Percentiles rank a stretch among this genome's conserved stretches.
These are phyloP conservation scores for Melitaea cinxia DNA, from an alignment of 1,140 invertebrate species.

Conservation along the genomic window DNA sequence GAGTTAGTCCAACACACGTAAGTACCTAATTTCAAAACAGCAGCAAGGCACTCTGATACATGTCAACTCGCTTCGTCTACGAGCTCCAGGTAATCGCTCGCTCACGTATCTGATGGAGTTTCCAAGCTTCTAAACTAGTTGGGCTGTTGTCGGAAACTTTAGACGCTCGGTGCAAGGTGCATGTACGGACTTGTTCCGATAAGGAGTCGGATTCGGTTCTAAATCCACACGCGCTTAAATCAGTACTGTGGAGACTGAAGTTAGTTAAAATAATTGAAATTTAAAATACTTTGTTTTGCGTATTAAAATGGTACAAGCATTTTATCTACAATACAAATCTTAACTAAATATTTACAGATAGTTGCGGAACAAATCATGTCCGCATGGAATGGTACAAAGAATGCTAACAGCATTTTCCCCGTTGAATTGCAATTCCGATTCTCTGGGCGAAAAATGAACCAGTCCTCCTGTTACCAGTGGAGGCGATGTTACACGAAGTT, in stretches of 20 bases:
- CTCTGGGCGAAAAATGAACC: too few species aligned
- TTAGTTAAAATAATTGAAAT: slow-evolving; percentile 21
- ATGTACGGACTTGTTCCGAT: slow-evolving; percentile 71
- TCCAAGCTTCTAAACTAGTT: slow-evolving; percentile 78
- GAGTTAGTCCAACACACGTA: slow-evolving; percentile 27
- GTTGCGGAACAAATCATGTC: too few species aligned
- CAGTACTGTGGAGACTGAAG: slow-evolving; percentile 1
- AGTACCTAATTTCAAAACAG: slow-evolving; percentile 34
- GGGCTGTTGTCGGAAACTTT: slow-evolving; percentile 72
- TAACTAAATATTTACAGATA: too few species aligned
- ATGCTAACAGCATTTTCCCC: too few species aligned
- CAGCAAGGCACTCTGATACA: slow-evolving; percentile 40
- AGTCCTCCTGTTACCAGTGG: too few species aligned
- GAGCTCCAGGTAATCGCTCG: slow-evolving; percentile 71
- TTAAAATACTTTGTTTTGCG: slow-evolving; percentile 7
- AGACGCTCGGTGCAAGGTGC: slow-evolving; percentile 67
- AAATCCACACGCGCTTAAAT: slow-evolving; percentile 62
- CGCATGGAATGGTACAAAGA: too few species aligned
- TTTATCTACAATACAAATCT: too few species aligned
- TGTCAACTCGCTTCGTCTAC: slow-evolving; percentile 52
- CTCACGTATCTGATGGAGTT: slow-evolving; percentile 79
- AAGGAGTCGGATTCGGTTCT: slow-evolving; percentile 65
- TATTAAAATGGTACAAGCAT: not conserved
- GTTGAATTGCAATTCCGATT: too few species aligned
- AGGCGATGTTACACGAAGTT: too few species aligned